These are phyloP conservation scores for Ephialtes manifestator DNA, from an alignment of 2,888 invertebrate genomes.

Conservation along the genomic window DNA sequence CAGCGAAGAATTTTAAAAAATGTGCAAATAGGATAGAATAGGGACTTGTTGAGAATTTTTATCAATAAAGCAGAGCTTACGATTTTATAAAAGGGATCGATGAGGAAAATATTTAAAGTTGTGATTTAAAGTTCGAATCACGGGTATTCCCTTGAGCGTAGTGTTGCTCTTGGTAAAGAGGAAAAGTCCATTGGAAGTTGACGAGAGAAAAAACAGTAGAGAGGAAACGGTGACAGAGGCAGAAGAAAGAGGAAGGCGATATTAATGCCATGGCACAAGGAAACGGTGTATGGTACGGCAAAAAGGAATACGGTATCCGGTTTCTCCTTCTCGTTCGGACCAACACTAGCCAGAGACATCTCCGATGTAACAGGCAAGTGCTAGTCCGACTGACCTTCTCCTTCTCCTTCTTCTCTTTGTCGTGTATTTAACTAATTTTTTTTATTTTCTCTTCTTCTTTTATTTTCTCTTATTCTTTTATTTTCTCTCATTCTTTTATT, in stretches of 20 bases:
- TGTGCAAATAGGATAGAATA: too few relatives aligned
- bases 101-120: too few relatives aligned
- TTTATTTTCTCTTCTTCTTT: slow-evolving; percentile 8
- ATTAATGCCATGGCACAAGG: slow-evolving; percentile 78
- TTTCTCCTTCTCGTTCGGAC: slow-evolving; percentile 74
- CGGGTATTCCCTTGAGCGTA: too few relatives aligned
- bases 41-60: too few relatives aligned
- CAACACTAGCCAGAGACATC: slow-evolving; percentile 40
- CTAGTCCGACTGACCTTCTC: slow-evolving; percentile 50
- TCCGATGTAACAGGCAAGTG: slow-evolving; percentile 60
- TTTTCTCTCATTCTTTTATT: slow-evolving; percentile 9
- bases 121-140: too few relatives aligned
- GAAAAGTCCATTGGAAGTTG: background rate
- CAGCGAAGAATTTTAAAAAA: too few relatives aligned
- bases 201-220: slow-evolving; percentile 12
- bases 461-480: slow-evolving; percentile 14
- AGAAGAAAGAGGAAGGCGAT: slow-evolving; percentile 75
- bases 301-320: slow-evolving; percentile 87
- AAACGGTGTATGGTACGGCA: slow-evolving; percentile 81
- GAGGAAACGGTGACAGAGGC: slow-evolving; percentile 74
- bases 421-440: slow-evolving; percentile 23
- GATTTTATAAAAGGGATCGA: too few relatives aligned
- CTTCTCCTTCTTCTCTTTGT: slow-evolving; percentile 7
- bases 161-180: background rate
- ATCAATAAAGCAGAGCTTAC: too few relatives aligned